Evolutionary conservation across 2,797 vertebrate species (phyloP).

Genomic region (Sebastiscus tertius): DNA sequence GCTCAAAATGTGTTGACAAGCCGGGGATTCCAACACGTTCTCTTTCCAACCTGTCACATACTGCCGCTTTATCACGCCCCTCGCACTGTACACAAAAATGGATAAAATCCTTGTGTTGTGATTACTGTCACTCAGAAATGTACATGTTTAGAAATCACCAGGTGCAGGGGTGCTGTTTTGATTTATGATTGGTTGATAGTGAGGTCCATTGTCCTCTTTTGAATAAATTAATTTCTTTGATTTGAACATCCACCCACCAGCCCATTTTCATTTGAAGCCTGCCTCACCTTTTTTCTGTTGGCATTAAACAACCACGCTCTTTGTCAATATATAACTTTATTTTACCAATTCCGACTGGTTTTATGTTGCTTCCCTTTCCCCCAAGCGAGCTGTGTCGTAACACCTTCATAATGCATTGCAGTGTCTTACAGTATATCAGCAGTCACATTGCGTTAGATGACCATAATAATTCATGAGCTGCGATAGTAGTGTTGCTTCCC

Average conservation of each 20-base stretch:
- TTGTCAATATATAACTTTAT: too few species aligned
- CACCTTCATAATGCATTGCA: not conserved
- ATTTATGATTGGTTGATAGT: not conserved
- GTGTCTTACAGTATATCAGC: not conserved
- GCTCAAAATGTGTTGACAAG: too few species aligned
- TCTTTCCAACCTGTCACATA: too few species aligned
- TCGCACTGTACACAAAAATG: not conserved
- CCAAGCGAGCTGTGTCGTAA: rapidly evolving
- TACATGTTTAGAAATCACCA: not conserved
- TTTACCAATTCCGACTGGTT: too few species aligned
- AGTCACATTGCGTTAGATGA: not conserved
- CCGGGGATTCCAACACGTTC: too few species aligned
- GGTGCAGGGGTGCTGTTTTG: not conserved
- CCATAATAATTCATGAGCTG: not conserved
- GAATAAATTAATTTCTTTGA: not conserved
- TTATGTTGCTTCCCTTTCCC: not conserved
- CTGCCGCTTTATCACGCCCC: too few species aligned
- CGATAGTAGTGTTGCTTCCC: not conserved
- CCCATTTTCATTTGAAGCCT: not conserved
- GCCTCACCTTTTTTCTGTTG: not conserved
- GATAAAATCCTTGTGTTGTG: not conserved
- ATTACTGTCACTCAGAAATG: not conserved
- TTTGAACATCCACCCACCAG: not conserved
- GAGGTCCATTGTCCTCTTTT: not conserved
- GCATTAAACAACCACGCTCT: not conserved